Evolutionary conservation across 2,888 invertebrate species (phyloP).

Genomic region (Sturmia bella): DNA sequence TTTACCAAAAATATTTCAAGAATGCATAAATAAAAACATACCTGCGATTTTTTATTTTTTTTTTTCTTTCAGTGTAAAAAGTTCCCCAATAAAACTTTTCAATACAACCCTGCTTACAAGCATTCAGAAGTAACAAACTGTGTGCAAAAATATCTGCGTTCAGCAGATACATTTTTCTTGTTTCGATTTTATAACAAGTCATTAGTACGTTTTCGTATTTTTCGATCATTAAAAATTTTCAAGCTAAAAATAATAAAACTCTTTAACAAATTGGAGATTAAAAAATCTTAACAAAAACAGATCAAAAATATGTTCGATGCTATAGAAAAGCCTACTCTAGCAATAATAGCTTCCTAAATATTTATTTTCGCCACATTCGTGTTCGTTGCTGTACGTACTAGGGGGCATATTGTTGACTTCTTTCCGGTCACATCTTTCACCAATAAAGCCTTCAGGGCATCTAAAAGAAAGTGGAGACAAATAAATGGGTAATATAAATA

Average conservation of each 20-base stretch:
- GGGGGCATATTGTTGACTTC: slow-evolving; percentile 78
- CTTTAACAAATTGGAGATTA: slow-evolving; percentile 54
- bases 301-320: slow-evolving; percentile 76
- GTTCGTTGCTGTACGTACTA: slow-evolving; percentile 82
- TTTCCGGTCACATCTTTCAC: slow-evolving; percentile 81
- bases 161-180: background rate
- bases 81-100: background rate
- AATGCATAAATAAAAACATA: too few species aligned
- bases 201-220: slow-evolving; percentile 22
- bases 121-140: slow-evolving; percentile 18
- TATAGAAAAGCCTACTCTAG: slow-evolving; percentile 83
- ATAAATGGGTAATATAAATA: background rate
- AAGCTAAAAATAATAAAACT: slow-evolving; percentile 18
- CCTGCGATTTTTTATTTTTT: too few species aligned
- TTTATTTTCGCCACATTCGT: slow-evolving; percentile 80
- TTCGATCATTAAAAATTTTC: slow-evolving; percentile 24
- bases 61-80: background rate
- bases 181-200: slow-evolving; percentile 25
- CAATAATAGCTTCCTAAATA: slow-evolving; percentile 82
- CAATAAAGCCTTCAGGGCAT: slow-evolving; percentile 80
- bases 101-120: background rate
- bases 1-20: too few species aligned
- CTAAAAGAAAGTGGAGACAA: slow-evolving; percentile 74
- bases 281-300: slow-evolving; percentile 26
- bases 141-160: background rate